Evolutionary conservation across 2,113 vertebrate genomes (phyloP), one percentile per base, ranked within the genome.

Genomic region (Gobius niger): DNA sequence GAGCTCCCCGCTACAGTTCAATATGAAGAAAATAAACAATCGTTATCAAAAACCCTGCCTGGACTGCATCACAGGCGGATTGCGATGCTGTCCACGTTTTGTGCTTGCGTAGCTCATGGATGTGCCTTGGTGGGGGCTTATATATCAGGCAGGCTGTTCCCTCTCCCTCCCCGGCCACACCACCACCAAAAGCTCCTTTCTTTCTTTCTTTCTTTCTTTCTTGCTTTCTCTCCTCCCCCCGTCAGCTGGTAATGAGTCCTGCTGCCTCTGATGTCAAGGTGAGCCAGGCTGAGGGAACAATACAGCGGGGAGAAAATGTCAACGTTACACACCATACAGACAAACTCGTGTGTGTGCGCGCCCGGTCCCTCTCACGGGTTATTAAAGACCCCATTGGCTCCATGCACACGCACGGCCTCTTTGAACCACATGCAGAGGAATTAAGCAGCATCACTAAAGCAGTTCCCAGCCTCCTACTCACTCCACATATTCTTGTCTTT

Each of bases 241-340:
- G 82, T 80, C 78, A 80, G 84, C 84, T 87, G 88, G 88, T 90
- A 88, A 89, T 91, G 88, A 91, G 89, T 87, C 83, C 85, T 82
- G 81, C 83, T 88, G 87, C 90, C 85, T 91, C 86, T 85, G 85
- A 90, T 89, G 86, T 90, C 88, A 91, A 91, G 89, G 89, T 91
- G 90, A 92, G 89, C 80, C 72, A 82, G 84, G 88, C 80, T 46
- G 62, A 88, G 84, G 76, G 84, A 91, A 90, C 89, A 89, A 88
- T 90, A 85, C 77, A 85, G 86, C 78, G 82, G 79, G 88, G 84
- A 87, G 87, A 88, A 88, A 92, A 91, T 91, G 90, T 91, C 90
- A 92, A 67, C 68, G 65, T 70, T 79, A 82, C 68, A 9, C 52
- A 53, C 46, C 46, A 1, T 12, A 71, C 71, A 64, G 68, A 64